Evolutionary conservation across 1,140 invertebrate species (phyloP).

Genomic region (Hirudo medicinalis): DNA sequence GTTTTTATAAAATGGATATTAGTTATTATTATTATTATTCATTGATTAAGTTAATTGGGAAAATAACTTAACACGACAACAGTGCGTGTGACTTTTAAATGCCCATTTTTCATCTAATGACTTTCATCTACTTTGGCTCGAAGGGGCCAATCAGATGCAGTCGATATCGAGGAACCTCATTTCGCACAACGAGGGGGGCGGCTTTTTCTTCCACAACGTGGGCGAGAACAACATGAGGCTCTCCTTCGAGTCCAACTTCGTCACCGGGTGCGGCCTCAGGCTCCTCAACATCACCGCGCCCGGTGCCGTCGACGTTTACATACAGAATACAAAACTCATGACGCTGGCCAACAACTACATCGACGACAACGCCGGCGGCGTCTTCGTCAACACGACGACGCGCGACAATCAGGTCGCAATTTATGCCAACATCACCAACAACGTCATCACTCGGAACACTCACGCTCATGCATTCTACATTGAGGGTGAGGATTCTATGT

Average conservation of each 20-base stretch:
- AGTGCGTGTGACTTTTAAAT: too few relatives aligned
- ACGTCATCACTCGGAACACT: constrained; percentile 72
- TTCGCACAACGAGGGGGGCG: constrained; percentile 70
- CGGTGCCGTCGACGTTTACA: constrained; percentile 51
- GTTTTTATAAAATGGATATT: too few relatives aligned
- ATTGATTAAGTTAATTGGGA: too few relatives aligned
- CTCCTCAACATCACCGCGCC: constrained; percentile 10
- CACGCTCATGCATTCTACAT: constrained; percentile 70
- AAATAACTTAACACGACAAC: too few relatives aligned
- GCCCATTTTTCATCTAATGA: too few relatives aligned
- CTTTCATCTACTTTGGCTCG: background rate
- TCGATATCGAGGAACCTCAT: constrained; percentile 76
- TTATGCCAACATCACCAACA: constrained; percentile 80
- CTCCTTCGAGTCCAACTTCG: constrained; percentile 71
- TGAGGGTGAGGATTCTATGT: constrained; percentile 44
- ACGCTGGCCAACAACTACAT: constrained; percentile 32
- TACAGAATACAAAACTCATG: constrained; percentile 83
- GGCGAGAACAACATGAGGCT: constrained; percentile 90
- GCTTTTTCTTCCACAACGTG: constrained; percentile 59
- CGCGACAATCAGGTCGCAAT: constrained; percentile 34
- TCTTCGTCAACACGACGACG: constrained; percentile 30
- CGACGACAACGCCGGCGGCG: constrained; percentile 32
- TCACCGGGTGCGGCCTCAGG: constrained; percentile 66
- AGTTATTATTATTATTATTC: too few relatives aligned
- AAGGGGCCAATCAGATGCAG: constrained; percentile 43